Conservation (phyloP, 2,113 vertebrate genomes). For the Oenanthe oenanthe region DNA sequence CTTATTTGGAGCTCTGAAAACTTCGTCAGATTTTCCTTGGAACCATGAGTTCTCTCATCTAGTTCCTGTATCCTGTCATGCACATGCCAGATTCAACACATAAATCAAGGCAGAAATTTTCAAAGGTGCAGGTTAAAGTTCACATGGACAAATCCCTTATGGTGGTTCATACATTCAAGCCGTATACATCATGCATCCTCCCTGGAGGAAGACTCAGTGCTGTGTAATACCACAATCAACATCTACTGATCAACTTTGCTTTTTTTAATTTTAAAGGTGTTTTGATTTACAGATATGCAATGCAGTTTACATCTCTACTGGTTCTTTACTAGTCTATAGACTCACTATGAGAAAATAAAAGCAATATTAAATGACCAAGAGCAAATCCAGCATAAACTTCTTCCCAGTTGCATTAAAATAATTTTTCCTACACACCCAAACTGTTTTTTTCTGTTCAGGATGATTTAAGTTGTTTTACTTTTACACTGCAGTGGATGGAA, state of each 20-base stretch:
- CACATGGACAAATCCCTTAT: background rate
- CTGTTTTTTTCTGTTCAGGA: constrained; percentile 8
- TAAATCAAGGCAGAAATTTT: background rate
- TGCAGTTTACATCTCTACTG: background rate
- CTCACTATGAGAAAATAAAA: background rate
- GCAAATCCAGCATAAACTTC: background rate
- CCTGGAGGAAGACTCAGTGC: background rate
- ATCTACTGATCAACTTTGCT: background rate
- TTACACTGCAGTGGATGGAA: constrained; percentile 17
- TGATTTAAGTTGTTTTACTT: constrained; percentile 56
- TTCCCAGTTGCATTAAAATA: background rate
- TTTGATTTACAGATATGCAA: background rate
- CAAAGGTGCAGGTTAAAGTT: background rate
- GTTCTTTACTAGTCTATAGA: background rate
- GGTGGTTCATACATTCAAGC: background rate
- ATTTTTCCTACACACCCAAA: constrained; percentile 1
- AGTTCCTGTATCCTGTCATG: background rate
- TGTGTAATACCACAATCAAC: background rate
- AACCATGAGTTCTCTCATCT: constrained; percentile 15
- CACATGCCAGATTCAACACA: background rate
- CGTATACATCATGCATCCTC: background rate
- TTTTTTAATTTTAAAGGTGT: background rate
- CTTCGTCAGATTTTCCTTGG: background rate
- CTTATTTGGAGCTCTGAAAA: background rate
- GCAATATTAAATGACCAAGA: background rate